Evolutionary conservation across 2,888 invertebrate genomes (phyloP).

Genomic region (Coremacera marginata): DNA sequence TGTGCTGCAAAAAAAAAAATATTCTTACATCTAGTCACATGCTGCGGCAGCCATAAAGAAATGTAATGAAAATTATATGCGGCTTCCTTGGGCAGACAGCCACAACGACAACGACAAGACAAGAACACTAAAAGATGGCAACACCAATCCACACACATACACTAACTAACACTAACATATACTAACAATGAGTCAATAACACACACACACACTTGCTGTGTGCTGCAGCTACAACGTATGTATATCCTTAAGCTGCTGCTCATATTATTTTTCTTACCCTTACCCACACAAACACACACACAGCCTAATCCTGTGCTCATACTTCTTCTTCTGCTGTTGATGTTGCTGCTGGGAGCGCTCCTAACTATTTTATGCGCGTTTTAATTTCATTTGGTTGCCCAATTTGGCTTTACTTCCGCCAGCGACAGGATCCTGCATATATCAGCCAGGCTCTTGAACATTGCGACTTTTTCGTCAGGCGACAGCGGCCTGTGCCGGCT

Average conservation of each 20-base stretch:
- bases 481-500: neutral
- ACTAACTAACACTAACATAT: neutral
- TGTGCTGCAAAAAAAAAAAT: neutral
- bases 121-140: neutral
- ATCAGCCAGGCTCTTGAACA: neutral
- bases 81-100: neutral
- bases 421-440: neutral
- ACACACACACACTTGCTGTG: neutral
- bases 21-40: too few relatives aligned
- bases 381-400: constrained; percentile 21
- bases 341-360: neutral
- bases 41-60: constrained; percentile 1
- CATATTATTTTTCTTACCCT: neutral
- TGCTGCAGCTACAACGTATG: neutral
- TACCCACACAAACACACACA: neutral
- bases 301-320: constrained; percentile 1
- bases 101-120: neutral
- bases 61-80: neutral
- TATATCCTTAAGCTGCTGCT: neutral
- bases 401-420: constrained; percentile 7
- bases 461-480: neutral
- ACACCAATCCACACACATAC: neutral
- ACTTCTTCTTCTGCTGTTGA: neutral
- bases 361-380: constrained; percentile 12
- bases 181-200: neutral